These are phyloP conservation scores for Ichneumoninae sp. DNA, from an alignment of 2,888 invertebrate species.

Conservation along the genomic window DNA sequence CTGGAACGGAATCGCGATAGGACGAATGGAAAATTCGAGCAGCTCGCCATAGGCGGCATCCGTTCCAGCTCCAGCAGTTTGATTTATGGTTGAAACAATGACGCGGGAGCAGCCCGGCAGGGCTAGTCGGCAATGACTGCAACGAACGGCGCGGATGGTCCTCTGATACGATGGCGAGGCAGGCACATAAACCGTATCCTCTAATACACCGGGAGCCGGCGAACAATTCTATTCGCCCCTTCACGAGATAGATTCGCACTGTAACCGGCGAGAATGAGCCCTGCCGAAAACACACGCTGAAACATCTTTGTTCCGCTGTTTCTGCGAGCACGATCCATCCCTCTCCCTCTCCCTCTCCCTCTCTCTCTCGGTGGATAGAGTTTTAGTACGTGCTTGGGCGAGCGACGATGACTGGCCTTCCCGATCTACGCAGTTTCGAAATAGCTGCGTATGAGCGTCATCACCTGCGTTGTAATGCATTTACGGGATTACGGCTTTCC, in stretches of 20 bases:
- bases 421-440: slow-evolving; percentile 27
- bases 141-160: slow-evolving; percentile 43
- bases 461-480: slow-evolving; percentile 63
- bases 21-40: slow-evolving; percentile 34
- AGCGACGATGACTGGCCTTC: slow-evolving; percentile 60
- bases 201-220: slow-evolving; percentile 50
- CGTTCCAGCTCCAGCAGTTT: slow-evolving; percentile 27
- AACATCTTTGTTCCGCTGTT: slow-evolving; percentile 65
- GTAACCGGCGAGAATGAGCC: slow-evolving; percentile 28
- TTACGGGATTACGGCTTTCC: slow-evolving; percentile 68
- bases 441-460: slow-evolving; percentile 59
- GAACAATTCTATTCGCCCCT: slow-evolving; percentile 45
- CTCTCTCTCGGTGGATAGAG: slow-evolving; percentile 17
- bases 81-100: slow-evolving; percentile 52
- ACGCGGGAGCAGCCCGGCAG: slow-evolving; percentile 18
- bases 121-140: slow-evolving; percentile 47
- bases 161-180: slow-evolving; percentile 52
- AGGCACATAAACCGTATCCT: slow-evolving; percentile 63
- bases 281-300: slow-evolving; percentile 52
- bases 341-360: not conserved
- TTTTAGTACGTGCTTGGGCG: slow-evolving; percentile 65
- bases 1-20: slow-evolving; percentile 30
- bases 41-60: slow-evolving; percentile 12
- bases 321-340: slow-evolving; percentile 15
- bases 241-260: slow-evolving; percentile 20